Evolutionary conservation across 2,888 invertebrate genomes (phyloP), one percentile per base, ranked within the genome.

Genomic region (Tillus elongatus): DNA sequence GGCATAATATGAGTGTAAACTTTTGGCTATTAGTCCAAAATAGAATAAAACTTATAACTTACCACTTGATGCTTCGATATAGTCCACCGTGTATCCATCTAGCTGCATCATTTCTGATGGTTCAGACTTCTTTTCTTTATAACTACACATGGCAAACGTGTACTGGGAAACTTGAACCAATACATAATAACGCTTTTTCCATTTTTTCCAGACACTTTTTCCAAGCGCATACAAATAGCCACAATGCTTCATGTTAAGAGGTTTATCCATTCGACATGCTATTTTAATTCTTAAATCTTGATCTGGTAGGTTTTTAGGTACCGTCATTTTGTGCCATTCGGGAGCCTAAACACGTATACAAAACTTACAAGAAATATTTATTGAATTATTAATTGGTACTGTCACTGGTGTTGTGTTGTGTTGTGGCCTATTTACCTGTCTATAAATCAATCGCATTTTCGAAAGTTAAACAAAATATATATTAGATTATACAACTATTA

Each of bases 51-150:
- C n/a, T n/a, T n/a, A n/a, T n/a, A n/a, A n/a, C 70, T 69, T 70
- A 91, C 91, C 92, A 70, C 87, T 87, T 51, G 90, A 86, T 52
- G 92, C 81, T 70, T 98, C 97, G 60, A 93, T 93, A 67, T 98
- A 98, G 67, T 99, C 98, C 28, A 99, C 97, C 29, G 97, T 98
- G 67, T 95, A 98, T 11, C 95, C 97, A 68, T 99, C 98, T 39
- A 98, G 73, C 68, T 97, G 96, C 88, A 97, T 92, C 90, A 98
- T 96, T 71, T 98, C 98, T 14, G 95, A 91, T 9, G 98, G 98
- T 67, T 99, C 97, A 13, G 92, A 88, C 70, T 97, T 97, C 74
- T 96, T 97, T 68, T 98, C 96, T 67, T 96, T 89, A 67, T 97
- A 98, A 55, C 93, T 96, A 71, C 98, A 99, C 81, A 98, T 89